A percentile compares a stretch with the other conserved stretches of the same genome.
Evolutionary conservation across 2,888 invertebrate genomes (phyloP).

Genomic region (Gonocerus acuteangulatus): DNA sequence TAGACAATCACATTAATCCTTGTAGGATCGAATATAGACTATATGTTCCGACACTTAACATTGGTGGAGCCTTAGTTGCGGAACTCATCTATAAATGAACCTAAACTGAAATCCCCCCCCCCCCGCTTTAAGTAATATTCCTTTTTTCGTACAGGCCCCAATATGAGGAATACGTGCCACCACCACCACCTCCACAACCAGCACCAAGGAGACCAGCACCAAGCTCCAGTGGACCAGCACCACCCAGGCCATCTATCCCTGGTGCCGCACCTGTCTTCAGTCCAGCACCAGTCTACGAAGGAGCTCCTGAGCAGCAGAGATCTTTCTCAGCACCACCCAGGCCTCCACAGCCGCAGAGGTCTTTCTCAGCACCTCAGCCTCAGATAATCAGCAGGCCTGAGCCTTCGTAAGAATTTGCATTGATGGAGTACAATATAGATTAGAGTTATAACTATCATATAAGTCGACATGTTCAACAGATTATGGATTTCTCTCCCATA

Average conservation of each 20-base stretch:
- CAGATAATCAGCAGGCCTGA: slow-evolving; percentile 34
- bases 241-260: slow-evolving; percentile 36
- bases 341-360: slow-evolving; percentile 40
- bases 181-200: slow-evolving; percentile 37
- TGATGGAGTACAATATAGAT: too few species aligned
- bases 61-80: too few species aligned
- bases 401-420: too few species aligned
- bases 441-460: too few species aligned
- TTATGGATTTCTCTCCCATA: too few species aligned
- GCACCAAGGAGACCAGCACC: slow-evolving; percentile 36
- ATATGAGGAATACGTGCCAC: slow-evolving; percentile 31
- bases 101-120: too few species aligned
- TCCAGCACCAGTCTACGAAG: slow-evolving; percentile 39
- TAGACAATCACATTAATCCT: too few species aligned
- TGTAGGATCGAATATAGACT: too few species aligned
- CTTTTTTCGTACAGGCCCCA: slow-evolving; percentile 26
- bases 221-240: slow-evolving; percentile 38
- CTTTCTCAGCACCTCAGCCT: slow-evolving; percentile 34
- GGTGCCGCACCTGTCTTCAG: slow-evolving; percentile 39
- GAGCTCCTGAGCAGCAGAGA: slow-evolving; percentile 38
- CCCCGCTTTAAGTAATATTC: neutral
- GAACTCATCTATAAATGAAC: too few species aligned
- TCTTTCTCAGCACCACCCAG: slow-evolving; percentile 40
- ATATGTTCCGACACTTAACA: too few species aligned
- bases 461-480: too few species aligned